Conservation (phyloP, 2,797 vertebrate genomes). For the Lepidocolaptes lacrymiger region DNA sequence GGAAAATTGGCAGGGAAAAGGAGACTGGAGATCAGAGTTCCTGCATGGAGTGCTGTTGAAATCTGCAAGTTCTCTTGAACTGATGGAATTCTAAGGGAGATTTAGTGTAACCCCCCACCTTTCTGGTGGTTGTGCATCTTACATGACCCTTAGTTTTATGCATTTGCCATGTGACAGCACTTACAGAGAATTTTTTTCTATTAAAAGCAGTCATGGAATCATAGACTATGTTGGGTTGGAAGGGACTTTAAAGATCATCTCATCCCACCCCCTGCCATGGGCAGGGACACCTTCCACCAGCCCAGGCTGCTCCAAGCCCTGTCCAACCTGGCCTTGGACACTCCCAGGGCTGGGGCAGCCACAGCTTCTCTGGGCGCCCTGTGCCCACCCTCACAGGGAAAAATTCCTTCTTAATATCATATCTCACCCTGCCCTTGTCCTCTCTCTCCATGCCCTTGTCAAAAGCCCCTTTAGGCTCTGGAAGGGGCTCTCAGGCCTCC, state of each 20-base stretch:
- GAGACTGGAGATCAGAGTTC: background rate
- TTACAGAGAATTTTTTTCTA: background rate
- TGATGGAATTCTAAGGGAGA: background rate
- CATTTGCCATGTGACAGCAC: background rate
- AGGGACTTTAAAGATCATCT: background rate
- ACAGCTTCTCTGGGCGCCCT: background rate
- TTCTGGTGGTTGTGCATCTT: background rate
- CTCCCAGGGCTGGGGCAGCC: background rate
- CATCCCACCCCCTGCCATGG: background rate
- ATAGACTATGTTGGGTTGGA: background rate
- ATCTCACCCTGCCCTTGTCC: background rate
- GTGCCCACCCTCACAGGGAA: accelerated
- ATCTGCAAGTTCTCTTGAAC: conserved; percentile 17
- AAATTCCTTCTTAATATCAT: background rate
- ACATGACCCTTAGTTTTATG: accelerated
- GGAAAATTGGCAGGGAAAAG: background rate
- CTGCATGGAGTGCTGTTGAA: background rate
- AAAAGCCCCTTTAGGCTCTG: background rate
- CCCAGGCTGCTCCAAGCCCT: accelerated
- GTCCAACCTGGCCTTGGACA: accelerated
- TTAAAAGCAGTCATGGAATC: background rate
- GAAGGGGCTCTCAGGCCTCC: background rate
- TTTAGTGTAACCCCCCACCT: background rate
- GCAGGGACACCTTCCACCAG: background rate
- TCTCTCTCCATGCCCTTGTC: background rate